A percentile compares a stretch with the other conserved stretches of the same genome.
Evolutionary conservation across 2,797 vertebrate genomes (phyloP).

Genomic region (Pipistrellus pygmaeus): DNA sequence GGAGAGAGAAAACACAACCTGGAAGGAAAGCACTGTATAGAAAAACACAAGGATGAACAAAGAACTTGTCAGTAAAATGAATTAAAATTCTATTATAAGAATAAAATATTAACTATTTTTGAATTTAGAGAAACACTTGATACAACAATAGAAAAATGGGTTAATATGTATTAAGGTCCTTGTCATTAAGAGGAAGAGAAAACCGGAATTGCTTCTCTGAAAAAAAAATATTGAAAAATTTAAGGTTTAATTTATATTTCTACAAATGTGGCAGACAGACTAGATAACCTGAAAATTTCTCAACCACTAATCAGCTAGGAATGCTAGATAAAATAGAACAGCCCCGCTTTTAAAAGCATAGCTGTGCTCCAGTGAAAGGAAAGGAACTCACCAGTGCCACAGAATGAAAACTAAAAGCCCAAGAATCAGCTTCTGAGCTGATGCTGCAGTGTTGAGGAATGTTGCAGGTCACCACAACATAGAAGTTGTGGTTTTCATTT

Average conservation of each 20-base stretch:
- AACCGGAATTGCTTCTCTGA: background rate
- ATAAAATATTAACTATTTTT: conserved; percentile 2
- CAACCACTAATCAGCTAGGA: conserved; percentile 25
- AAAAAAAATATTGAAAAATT: conserved; percentile 13
- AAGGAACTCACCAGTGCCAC: background rate
- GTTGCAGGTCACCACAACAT: background rate
- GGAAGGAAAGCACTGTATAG: background rate
- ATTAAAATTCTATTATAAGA: background rate
- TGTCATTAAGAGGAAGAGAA: background rate
- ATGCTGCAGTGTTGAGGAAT: background rate
- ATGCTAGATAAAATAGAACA: background rate
- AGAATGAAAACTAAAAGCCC: background rate
- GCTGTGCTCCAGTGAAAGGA: background rate
- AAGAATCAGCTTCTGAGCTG: background rate
- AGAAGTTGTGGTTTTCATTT: background rate
- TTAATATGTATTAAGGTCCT: background rate
- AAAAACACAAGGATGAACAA: conserved; percentile 7
- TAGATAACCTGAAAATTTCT: background rate
- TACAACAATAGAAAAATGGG: background rate
- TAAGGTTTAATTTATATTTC: conserved; percentile 14
- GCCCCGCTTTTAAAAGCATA: background rate
- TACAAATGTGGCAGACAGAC: background rate
- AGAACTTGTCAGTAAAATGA: conserved; percentile 29
- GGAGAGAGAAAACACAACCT: background rate
- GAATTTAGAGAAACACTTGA: background rate